Conservation (phyloP, 2,888 invertebrate species). For the Folsomia manolachei region DNA sequence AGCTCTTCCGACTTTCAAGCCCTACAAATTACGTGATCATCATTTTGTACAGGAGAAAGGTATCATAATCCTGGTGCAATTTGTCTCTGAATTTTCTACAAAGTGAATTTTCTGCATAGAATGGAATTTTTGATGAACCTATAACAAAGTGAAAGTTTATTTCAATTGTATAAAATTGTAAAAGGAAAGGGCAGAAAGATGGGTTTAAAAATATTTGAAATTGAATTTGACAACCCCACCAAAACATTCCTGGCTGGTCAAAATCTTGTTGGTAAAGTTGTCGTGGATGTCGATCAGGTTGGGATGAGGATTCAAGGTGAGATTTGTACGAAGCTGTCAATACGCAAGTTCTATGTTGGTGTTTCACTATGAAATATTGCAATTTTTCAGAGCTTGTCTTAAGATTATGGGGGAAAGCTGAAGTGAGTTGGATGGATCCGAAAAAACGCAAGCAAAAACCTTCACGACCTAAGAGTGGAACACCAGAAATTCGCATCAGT, state of each 20-base stretch:
- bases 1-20: too few species aligned
- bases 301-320: slow-evolving; percentile 29
- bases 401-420: slow-evolving; percentile 34
- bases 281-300: slow-evolving; percentile 25
- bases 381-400: slow-evolving; percentile 25
- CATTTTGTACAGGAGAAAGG: too few species aligned
- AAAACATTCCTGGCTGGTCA: slow-evolving; percentile 30
- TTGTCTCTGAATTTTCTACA: too few species aligned
- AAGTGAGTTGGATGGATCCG: slow-evolving; percentile 30
- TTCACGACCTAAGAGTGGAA: background rate
- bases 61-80: too few species aligned
- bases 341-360: background rate
- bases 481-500: slow-evolving; percentile 9
- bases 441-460: slow-evolving; percentile 3
- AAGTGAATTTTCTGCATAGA: too few species aligned
- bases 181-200: slow-evolving; percentile 3
- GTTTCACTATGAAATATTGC: background rate
- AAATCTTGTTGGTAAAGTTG: slow-evolving; percentile 24
- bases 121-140: too few species aligned
- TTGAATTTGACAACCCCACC: slow-evolving; percentile 24
- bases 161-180: too few species aligned
- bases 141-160: too few species aligned
- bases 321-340: too few species aligned
- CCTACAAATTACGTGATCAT: too few species aligned
- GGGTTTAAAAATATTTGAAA: slow-evolving; percentile 30